Evolutionary conservation across 2,797 vertebrate genomes (phyloP).

Genomic region (Sebastolobus altivelis): DNA sequence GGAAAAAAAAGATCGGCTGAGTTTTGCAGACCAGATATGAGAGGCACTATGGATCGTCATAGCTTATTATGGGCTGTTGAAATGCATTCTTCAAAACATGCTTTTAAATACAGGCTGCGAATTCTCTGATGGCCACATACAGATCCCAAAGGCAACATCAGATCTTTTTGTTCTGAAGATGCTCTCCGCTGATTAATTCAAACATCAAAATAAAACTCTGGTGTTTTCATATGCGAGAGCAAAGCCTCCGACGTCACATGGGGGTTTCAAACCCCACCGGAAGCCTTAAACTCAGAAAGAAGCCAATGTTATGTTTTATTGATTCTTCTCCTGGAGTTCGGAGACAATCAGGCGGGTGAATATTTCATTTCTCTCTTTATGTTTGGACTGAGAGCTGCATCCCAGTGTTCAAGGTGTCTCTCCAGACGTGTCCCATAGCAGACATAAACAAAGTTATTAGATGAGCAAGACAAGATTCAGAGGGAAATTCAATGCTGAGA

Average conservation of each 20-base stretch:
- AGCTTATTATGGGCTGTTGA: conserved; percentile 74
- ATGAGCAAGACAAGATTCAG: conserved; percentile 71
- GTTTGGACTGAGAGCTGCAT: conserved; percentile 73
- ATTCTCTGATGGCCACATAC: conserved; percentile 77
- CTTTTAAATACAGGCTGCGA: conserved; percentile 78
- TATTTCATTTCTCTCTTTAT: conserved; percentile 82
- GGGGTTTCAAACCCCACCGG: conserved; percentile 78
- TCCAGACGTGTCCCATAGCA: conserved; percentile 71
- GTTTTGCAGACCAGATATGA: conserved; percentile 63
- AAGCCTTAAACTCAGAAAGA: conserved; percentile 80
- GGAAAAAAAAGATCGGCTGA: conserved; percentile 29
- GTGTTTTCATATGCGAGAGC: conserved; percentile 76
- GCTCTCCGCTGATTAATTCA: conserved; percentile 85
- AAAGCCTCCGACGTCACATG: conserved; percentile 72
- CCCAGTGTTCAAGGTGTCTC: conserved; percentile 78
- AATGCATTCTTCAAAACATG: conserved; percentile 78
- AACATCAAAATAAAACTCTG: conserved; percentile 84
- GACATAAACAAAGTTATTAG: conserved; percentile 83
- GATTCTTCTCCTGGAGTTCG: conserved; percentile 81
- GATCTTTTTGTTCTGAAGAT: conserved; percentile 83
- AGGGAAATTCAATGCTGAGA: conserved; percentile 58
- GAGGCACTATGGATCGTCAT: conserved; percentile 59
- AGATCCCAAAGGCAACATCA: conserved; percentile 82
- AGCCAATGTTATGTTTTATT: conserved; percentile 83
- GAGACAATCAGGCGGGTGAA: conserved; percentile 82